Evolutionary conservation across 2,113 vertebrate species (phyloP).

Genomic region (Malurus melanocephalus): DNA sequence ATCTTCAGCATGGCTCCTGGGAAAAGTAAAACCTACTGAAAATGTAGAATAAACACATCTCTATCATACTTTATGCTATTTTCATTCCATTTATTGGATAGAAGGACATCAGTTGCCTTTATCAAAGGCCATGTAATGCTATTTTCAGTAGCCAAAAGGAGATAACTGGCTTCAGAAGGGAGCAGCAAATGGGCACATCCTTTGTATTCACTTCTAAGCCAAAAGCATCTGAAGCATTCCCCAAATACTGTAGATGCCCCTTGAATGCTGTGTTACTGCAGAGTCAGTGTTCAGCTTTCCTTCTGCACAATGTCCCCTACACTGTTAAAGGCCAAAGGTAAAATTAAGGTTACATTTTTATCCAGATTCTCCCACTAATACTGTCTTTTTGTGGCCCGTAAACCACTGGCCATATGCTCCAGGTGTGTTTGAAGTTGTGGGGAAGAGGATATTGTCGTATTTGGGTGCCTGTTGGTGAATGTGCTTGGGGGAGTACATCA

Average conservation of each 20-base stretch:
- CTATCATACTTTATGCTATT: neutral
- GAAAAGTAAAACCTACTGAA: constrained; percentile 6
- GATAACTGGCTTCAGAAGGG: neutral
- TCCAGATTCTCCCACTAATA: neutral
- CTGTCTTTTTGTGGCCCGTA: neutral
- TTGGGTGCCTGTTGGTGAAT: neutral
- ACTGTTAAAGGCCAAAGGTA: neutral
- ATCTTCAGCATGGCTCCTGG: constrained; percentile 15
- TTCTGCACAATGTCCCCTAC: neutral
- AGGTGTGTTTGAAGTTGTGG: neutral
- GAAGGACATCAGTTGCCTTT: neutral
- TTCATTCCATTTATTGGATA: neutral
- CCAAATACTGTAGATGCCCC: neutral
- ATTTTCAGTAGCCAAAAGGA: constrained; percentile 26
- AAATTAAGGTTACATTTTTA: neutral
- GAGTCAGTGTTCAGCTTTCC: neutral
- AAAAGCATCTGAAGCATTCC: neutral
- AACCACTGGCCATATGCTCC: neutral
- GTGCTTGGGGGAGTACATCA: neutral
- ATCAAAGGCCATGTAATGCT: neutral
- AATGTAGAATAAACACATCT: neutral
- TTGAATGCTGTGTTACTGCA: neutral
- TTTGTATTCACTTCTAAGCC: neutral
- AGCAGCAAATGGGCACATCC: neutral
- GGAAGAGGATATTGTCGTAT: neutral